Percentiles rank a stretch among this genome's conserved stretches.
Conservation (phyloP, 1,140 invertebrate species). For the Bombus confusus region DNA sequence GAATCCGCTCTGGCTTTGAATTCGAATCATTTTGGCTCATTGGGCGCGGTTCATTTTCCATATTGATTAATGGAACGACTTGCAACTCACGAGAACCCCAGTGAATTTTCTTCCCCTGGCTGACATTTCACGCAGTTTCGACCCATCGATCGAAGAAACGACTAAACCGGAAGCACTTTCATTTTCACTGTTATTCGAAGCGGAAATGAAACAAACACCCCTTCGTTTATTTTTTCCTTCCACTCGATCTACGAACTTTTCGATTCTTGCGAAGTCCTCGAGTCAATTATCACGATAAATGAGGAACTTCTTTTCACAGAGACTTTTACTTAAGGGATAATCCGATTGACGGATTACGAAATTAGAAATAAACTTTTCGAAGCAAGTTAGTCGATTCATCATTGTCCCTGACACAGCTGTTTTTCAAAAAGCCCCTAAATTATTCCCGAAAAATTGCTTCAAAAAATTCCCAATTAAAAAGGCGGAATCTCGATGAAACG, state of each 20-base stretch:
- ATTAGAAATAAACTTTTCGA: too few relatives aligned
- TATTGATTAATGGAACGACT: constrained; percentile 19
- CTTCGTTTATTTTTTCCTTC: neutral
- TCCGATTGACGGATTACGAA: too few relatives aligned
- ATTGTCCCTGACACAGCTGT: too few relatives aligned
- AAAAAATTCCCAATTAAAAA: too few relatives aligned
- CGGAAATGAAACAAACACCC: constrained; percentile 7
- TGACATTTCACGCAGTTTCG: neutral
- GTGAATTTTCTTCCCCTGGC: neutral
- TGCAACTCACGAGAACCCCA: neutral
- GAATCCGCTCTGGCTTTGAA: neutral
- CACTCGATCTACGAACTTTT: neutral
- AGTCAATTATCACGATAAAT: neutral
- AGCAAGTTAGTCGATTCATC: too few relatives aligned
- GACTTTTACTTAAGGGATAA: too few relatives aligned
- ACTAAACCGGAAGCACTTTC: constrained; percentile 9
- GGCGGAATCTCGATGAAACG: too few relatives aligned
- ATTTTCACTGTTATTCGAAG: constrained; percentile 10
- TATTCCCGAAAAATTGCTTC: too few relatives aligned
- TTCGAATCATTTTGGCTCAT: neutral
- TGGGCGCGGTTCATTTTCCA: neutral
- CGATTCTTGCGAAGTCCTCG: neutral
- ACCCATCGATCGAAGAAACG: constrained; percentile 5
- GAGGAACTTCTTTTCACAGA: too few relatives aligned
- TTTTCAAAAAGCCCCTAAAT: too few relatives aligned